Percentiles rank a stretch among this genome's conserved stretches.
Conservation (phyloP, 2,888 invertebrate genomes). For the Coremacera marginata region DNA sequence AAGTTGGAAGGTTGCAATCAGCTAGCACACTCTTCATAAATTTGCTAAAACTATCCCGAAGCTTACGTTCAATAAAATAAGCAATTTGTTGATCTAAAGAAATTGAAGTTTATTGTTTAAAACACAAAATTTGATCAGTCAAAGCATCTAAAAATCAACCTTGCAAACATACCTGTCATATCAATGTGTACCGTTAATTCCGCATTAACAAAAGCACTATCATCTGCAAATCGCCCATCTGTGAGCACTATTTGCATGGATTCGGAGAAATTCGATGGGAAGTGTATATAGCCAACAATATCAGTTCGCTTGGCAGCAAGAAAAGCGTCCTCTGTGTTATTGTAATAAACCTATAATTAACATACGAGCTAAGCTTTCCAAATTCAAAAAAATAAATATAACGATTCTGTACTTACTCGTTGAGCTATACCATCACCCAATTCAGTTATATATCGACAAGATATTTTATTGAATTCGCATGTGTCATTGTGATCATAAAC, state of each 20-base stretch:
- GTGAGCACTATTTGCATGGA: conserved; percentile 74
- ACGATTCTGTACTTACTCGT: conserved; percentile 56
- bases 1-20: conserved; percentile 75
- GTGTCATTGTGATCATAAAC: conserved; percentile 66
- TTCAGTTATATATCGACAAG: conserved; percentile 75
- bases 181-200: conserved; percentile 80
- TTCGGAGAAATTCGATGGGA: conserved; percentile 80
- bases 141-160: not conserved
- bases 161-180: conserved; percentile 74
- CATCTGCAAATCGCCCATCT: conserved; percentile 73
- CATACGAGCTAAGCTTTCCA: conserved; percentile 3
- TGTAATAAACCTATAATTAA: conserved; percentile 70
- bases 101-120: conserved; percentile 1
- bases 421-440: conserved; percentile 73
- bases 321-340: conserved; percentile 71
- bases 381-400: not conserved
- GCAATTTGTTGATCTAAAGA: conserved; percentile 87
- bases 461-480: conserved; percentile 73
- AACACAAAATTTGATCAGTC: not conserved
- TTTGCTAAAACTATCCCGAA: conserved; percentile 77
- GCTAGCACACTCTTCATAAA: conserved; percentile 76
- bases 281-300: conserved; percentile 76
- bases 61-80: conserved; percentile 77
- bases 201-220: conserved; percentile 73
- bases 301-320: conserved; percentile 72